phyloP scores from a whole-genome alignment of 92 coral and sea anemone species.

The Phenganax stokvisi region DNA sequence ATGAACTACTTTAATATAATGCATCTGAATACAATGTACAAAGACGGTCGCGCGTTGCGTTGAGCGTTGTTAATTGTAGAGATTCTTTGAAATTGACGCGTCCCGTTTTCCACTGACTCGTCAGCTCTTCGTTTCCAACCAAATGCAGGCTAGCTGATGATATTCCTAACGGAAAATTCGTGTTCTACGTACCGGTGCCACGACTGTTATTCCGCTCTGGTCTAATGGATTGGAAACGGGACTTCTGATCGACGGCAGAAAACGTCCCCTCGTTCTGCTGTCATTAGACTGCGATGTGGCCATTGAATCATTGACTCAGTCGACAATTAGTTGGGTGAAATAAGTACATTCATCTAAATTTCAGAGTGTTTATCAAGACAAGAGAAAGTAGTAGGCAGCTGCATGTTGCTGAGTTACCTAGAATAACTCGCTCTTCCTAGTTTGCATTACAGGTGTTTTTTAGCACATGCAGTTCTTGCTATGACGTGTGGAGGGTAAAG shows the following conservation, averaged over 20 bases:
- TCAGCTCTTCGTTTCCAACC: background rate
- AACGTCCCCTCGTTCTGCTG: constrained; percentile 39
- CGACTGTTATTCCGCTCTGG: background rate
- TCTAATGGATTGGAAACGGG: constrained; percentile 71
- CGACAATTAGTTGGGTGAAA: constrained; percentile 2
- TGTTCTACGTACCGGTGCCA: constrained; percentile 10
- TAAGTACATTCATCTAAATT: constrained; percentile 1
- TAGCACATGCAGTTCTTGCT: too few relatives aligned
- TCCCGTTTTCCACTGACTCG: background rate
- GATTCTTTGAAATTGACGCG: too few relatives aligned
- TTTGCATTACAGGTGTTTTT: constrained; percentile 12
- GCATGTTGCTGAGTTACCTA: constrained; percentile 3
- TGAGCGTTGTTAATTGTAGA: too few relatives aligned
- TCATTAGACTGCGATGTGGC: constrained; percentile 19
- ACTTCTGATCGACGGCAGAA: constrained; percentile 85
- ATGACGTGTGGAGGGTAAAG: too few relatives aligned
- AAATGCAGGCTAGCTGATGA: background rate
- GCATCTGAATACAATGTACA: too few relatives aligned
- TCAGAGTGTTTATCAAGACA: constrained; percentile 10
- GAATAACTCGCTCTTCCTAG: constrained; percentile 1
- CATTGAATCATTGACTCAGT: background rate
- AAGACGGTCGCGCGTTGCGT: too few relatives aligned
- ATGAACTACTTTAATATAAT: too few relatives aligned
- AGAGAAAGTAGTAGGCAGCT: constrained; percentile 4
- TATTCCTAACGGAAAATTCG: background rate